Evolutionary conservation across 2,113 vertebrate genomes (phyloP), one percentile per base, ranked within the genome.

Genomic region (Rhinolophus sinicus): DNA sequence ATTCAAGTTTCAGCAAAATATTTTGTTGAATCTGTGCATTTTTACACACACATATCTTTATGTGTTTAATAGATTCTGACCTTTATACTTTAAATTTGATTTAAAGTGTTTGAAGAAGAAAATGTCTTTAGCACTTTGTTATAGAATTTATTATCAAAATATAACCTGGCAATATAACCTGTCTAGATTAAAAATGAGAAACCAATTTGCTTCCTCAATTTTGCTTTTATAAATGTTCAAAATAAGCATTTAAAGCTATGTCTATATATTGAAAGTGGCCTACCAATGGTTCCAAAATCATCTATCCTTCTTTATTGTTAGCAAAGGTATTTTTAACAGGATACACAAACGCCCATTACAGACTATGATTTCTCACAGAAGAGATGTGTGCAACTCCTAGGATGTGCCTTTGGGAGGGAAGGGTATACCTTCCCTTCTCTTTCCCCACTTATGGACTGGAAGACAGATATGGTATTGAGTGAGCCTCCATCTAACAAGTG

Each of bases 71-170:
- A 26, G 4, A 54, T 58, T 50, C n/a, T 84, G 62, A 24, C 0
- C 18, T 77, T 87, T 82, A 76, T 35, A 22, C 50, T 88, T 24
- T 77, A 54, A 72, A 38, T 50, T 70, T 22, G 19, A 56, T 72
- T 92, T 94, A 77, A 92, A 88, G 92, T 88, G 2, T 47, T 64
- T 58, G 50, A 67, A 78, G 62, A 76, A 96, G 44, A 22, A 50
- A n/a, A 62, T 84, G 35, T 6, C 4, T 72, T 72, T 72, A 92
- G 8, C 12, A 64, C 2, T 52, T 54, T 33, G 2, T 67, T 76
- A 87, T 30, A 24, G 35, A 19, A 22, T 75, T 81, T 81, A 44
- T 81, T 30, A 64, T 81, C 16, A 30, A 52, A 89, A 30, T 21
- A 80, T n/a, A 72, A 40, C 1, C 18, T 58, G 22, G 7, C 18